Conservation (phyloP, 2,113 vertebrate genomes). For the Phycodurus eques region DNA sequence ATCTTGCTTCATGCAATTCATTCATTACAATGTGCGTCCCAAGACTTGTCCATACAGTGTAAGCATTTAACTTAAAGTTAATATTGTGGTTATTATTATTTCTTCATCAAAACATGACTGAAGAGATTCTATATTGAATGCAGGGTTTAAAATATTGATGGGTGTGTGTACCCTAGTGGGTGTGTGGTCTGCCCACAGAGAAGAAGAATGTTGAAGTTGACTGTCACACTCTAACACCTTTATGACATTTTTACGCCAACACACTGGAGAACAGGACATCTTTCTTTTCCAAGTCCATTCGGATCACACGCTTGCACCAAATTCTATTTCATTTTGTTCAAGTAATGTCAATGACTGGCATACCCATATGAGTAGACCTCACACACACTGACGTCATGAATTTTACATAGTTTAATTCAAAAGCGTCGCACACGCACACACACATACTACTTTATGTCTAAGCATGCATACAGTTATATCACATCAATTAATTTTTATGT, state of each 20-base stretch:
- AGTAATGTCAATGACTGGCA: not conserved
- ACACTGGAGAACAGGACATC: constrained; percentile 43
- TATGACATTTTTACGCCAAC: constrained; percentile 64
- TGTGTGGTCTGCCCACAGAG: constrained; percentile 33
- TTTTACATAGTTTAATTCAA: not conserved
- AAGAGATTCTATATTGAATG: not conserved
- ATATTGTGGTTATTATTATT: not conserved
- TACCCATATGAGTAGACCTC: not conserved
- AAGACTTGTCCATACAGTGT: no score
- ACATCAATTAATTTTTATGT: not conserved
- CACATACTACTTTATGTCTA: not conserved
- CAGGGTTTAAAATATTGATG: constrained; percentile 1
- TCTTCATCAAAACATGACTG: not conserved
- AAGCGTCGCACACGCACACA: not conserved
- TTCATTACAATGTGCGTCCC: no score
- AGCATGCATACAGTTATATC: not conserved
- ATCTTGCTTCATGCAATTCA: no score
- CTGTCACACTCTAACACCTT: constrained; percentile 68
- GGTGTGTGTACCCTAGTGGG: constrained; percentile 45
- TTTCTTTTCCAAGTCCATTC: constrained; percentile 39
- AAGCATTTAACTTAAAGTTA: not conserved
- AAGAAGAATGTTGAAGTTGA: constrained; percentile 76
- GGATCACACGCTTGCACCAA: constrained; percentile 19
- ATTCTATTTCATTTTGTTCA: not conserved
- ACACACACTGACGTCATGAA: not conserved